Evolutionary conservation across 1,140 invertebrate genomes (phyloP).

Genomic region (Listronotus bonariensis): DNA sequence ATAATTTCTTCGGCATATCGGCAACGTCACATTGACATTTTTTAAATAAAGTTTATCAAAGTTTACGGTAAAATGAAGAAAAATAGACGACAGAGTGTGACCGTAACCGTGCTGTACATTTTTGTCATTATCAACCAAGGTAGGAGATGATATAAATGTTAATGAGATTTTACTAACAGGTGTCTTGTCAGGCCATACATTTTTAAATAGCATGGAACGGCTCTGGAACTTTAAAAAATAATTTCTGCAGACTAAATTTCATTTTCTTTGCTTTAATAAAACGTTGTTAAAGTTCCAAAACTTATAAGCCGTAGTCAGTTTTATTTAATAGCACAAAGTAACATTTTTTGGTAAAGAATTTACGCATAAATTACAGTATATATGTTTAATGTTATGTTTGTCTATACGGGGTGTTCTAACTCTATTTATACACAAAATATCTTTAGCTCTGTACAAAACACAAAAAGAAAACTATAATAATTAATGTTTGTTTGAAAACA

Average conservation of each 20-base stretch:
- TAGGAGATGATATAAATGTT: slow-evolving; percentile 6
- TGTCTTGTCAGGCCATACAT: slow-evolving; percentile 18
- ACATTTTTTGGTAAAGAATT: too few species aligned
- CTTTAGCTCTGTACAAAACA: too few species aligned
- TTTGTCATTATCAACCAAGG: slow-evolving; percentile 32
- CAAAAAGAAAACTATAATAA: too few species aligned
- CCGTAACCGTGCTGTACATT: slow-evolving; percentile 30
- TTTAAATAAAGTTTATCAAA: not conserved
- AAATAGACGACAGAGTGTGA: slow-evolving; percentile 20
- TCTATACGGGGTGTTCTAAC: too few species aligned
- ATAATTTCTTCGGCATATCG: slow-evolving; percentile 19
- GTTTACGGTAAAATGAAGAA: slow-evolving; percentile 13
- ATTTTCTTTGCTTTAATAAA: slow-evolving; percentile 5
- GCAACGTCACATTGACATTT: not conserved
- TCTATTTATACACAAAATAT: too few species aligned
- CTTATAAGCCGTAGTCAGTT: slow-evolving; percentile 3
- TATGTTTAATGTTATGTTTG: too few species aligned
- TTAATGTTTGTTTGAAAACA: too few species aligned
- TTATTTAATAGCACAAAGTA: too few species aligned
- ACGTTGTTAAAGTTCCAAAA: slow-evolving; percentile 4
- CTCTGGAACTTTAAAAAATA: slow-evolving; percentile 8
- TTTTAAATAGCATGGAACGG: slow-evolving; percentile 31
- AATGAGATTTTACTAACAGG: slow-evolving; percentile 21
- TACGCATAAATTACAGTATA: too few species aligned
- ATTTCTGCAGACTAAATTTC: not conserved